Evolutionary conservation across 2,888 invertebrate genomes (phyloP).

Genomic region (Trachelus tabidus): DNA sequence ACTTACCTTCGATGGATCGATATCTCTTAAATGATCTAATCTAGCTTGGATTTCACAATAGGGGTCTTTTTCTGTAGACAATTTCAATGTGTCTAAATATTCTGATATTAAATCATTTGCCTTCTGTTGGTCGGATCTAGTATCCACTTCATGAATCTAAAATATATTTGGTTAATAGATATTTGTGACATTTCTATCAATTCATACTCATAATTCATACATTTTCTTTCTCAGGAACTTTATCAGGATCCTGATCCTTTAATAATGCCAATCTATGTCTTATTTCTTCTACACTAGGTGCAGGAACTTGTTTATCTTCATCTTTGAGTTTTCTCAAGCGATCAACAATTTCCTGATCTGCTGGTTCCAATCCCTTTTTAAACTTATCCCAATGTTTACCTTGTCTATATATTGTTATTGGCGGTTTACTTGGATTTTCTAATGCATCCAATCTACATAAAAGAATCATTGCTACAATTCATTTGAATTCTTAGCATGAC

Average conservation of each 20-base stretch:
- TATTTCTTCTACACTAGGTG: conserved; percentile 75
- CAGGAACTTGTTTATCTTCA: conserved; percentile 65
- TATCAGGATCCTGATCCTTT: conserved; percentile 70
- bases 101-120: conserved; percentile 75
- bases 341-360: conserved; percentile 74
- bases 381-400: conserved; percentile 59
- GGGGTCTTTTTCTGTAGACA: conserved; percentile 66
- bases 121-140: conserved; percentile 76
- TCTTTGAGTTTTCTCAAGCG: conserved; percentile 77
- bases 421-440: conserved; percentile 70
- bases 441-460: conserved; percentile 67
- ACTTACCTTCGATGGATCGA: conserved; percentile 48
- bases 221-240: conserved; percentile 33
- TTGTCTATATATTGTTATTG: conserved; percentile 69
- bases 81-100: conserved; percentile 67
- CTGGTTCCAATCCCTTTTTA: conserved; percentile 66
- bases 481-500: conserved; percentile 3
- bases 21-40: conserved; percentile 68
- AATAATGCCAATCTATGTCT: conserved; percentile 74
- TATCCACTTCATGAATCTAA: conserved; percentile 66
- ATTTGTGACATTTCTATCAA: neutral
- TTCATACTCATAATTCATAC: conserved; percentile 30
- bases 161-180: conserved; percentile 6
- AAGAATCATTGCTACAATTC: conserved; percentile 10
- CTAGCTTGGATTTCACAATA: conserved; percentile 67